Conservation (phyloP, 1,140 invertebrate species). For the Brachionus paranguensis region DNA sequence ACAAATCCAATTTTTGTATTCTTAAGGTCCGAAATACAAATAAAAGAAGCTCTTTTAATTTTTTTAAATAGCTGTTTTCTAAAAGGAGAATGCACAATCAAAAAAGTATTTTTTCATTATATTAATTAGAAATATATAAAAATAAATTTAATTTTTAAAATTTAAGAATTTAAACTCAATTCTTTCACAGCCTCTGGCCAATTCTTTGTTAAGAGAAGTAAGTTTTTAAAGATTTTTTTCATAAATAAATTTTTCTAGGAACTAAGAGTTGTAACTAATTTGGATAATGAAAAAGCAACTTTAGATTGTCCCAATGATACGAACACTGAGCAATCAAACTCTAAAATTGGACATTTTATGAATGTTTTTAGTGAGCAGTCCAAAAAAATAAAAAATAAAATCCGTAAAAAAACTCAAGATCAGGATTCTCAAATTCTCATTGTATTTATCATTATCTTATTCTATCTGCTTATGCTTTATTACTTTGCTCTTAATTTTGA, state of each 20-base stretch:
- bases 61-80: constrained; percentile 26
- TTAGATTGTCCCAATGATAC: neutral
- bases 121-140: neutral
- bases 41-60: constrained; percentile 13
- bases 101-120: constrained; percentile 8
- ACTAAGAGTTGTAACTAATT: neutral
- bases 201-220: constrained; percentile 34
- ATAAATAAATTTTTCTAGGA: neutral
- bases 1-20: neutral
- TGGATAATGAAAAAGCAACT: neutral
- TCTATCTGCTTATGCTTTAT: neutral
- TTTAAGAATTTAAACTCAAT: constrained; percentile 23
- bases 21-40: constrained; percentile 2
- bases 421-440: neutral
- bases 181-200: neutral
- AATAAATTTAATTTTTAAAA: neutral
- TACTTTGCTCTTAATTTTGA: neutral
- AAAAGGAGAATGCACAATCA: neutral
- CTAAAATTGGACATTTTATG: neutral
- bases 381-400: neutral
- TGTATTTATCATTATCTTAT: neutral
- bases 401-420: neutral
- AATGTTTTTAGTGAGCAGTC: neutral
- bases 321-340: neutral
- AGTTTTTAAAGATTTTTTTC: neutral